Base-by-base conservation (phyloP, 2,888 invertebrate genomes). In the Tortricodes alternella region DNA sequence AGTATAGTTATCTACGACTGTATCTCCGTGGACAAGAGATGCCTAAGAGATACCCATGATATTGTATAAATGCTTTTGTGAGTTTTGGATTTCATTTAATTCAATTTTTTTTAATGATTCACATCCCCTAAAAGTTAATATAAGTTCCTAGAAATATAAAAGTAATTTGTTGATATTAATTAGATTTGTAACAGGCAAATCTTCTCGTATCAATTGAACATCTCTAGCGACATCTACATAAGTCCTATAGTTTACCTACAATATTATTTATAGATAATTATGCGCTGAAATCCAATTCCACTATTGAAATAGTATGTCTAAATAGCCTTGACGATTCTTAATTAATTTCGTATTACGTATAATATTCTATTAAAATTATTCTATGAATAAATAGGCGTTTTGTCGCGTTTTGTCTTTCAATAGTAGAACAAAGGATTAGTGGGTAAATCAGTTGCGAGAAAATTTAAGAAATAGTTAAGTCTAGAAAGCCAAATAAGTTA, bases 341-440 rank as follows among this genome's bases (percentile, higher is more conserved):
- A 56, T 50, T 56, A 50, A 38, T 50, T 55, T 55, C 23, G 38
- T 23, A 44, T 29, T 37, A 50, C 23, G 46, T 13, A 4, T 27
- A 6, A 29, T 35, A 27, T 37, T 49, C 16, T 11, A 56, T 49
- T 35, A 29, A 43, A 37, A 43, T 41, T 18, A 27, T 34, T 41
- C 13, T n/a, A 3, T 8, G 34, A 32, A 13, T 9, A 34, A 46
- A 32, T 13, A 4, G 3, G 2, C 16, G 5, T 9, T 21, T n/a
- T 21, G 32, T 46, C 15, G 13, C 4, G 13, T 32, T 21, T 32
- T 46, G 19, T 21, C 32, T 29, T 46, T 21, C 13, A 21, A 13
- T 32, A 23, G 21, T 2, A 6, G 7, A 5, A 27, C 43, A 43
- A 43, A 16, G 43, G 24, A 15, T 24, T 34, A 34, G 2, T 15